Evolutionary conservation across 2,888 invertebrate species (phyloP).

Genomic region (Timema podura): DNA sequence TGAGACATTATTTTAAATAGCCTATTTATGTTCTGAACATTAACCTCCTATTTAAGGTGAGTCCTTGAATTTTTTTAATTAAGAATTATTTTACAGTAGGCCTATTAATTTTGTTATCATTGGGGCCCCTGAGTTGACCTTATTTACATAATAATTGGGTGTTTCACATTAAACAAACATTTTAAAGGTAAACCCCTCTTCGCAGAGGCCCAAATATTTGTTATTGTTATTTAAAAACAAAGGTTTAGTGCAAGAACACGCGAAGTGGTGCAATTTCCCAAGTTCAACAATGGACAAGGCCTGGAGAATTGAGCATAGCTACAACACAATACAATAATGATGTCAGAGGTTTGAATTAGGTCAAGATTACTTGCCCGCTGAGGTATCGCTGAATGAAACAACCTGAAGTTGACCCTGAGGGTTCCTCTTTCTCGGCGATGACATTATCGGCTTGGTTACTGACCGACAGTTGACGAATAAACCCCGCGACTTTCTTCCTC

Average conservation of each 20-base stretch:
- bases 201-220: neutral
- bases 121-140: too few relatives aligned
- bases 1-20: too few relatives aligned
- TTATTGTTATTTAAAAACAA: neutral
- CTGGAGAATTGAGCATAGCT: neutral
- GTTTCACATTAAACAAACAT: too few relatives aligned
- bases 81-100: too few relatives aligned
- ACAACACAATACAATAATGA: constrained; percentile 10
- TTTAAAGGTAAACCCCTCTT: too few relatives aligned
- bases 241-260: neutral
- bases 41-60: too few relatives aligned
- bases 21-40: too few relatives aligned
- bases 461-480: constrained; percentile 67
- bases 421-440: constrained; percentile 46
- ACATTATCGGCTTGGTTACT: constrained; percentile 51
- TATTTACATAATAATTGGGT: too few relatives aligned
- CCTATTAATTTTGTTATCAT: too few relatives aligned
- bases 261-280: neutral
- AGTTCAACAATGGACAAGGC: neutral
- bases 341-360: neutral
- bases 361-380: constrained; percentile 54
- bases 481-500: constrained; percentile 64
- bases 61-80: too few relatives aligned
- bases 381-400: constrained; percentile 67
- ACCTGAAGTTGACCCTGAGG: constrained; percentile 43